Percentiles rank a stretch among this genome's conserved stretches.
phyloP scores from a whole-genome alignment of 1,140 invertebrate genomes.

The Dendrolimus punctatus region DNA sequence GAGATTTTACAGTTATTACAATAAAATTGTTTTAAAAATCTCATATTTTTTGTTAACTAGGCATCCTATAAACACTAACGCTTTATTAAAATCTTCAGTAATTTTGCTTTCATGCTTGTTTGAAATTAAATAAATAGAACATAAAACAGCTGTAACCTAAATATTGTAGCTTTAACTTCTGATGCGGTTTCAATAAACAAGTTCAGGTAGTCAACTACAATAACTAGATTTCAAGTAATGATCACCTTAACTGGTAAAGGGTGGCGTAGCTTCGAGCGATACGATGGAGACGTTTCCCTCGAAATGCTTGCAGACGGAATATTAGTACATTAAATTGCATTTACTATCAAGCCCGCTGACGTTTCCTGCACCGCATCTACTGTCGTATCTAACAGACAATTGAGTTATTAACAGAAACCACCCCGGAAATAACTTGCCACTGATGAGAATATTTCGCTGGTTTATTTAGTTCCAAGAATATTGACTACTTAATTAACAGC shows the following conservation, averaged over 20 bases:
- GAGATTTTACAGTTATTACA: too few relatives aligned
- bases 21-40: too few relatives aligned
- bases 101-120: too few relatives aligned
- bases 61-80: too few relatives aligned
- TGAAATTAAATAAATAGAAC: too few relatives aligned
- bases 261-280: slow-evolving; percentile 34
- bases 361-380: slow-evolving; percentile 54
- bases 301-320: slow-evolving; percentile 59
- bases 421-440: slow-evolving; percentile 53
- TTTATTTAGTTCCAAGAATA: slow-evolving; percentile 28
- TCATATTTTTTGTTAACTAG: too few relatives aligned
- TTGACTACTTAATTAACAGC: not conserved
- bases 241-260: slow-evolving; percentile 55
- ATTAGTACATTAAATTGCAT: slow-evolving; percentile 68
- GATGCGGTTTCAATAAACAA: slow-evolving; percentile 14
- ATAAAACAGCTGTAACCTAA: too few relatives aligned
- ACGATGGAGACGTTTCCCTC: slow-evolving; percentile 18
- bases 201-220: slow-evolving; percentile 38
- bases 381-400: slow-evolving; percentile 63
- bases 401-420: slow-evolving; percentile 65
- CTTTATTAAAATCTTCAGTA: too few relatives aligned
- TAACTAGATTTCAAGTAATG: slow-evolving; percentile 44
- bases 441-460: slow-evolving; percentile 57
- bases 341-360: slow-evolving; percentile 62
- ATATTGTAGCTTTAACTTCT: too few relatives aligned